A percentile compares a stretch with the other conserved stretches of the same genome.
These are phyloP conservation scores for Galendromus occidentalis DNA, from an alignment of 1,140 invertebrate genomes.

Conservation along the genomic window DNA sequence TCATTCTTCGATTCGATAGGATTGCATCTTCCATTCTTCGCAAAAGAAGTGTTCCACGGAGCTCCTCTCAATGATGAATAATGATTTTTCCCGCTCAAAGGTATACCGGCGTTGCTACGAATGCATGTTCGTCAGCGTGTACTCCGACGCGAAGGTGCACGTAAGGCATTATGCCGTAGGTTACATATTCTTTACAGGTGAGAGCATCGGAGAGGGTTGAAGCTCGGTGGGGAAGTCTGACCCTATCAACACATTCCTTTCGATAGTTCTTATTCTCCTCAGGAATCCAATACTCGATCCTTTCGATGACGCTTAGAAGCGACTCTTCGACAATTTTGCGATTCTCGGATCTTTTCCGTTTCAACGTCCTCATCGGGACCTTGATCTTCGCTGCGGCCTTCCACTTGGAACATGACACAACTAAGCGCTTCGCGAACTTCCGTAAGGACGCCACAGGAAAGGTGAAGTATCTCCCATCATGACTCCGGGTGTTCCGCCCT, in stretches of 20 bases:
- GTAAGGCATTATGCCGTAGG: conserved; percentile 51
- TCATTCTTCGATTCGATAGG: too few species aligned
- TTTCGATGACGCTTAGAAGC: neutral
- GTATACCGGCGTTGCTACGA: conserved; percentile 53
- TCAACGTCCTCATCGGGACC: neutral
- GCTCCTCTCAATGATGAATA: too few species aligned
- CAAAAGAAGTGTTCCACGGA: too few species aligned
- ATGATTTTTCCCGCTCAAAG: conserved; percentile 46
- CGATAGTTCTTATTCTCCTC: neutral
- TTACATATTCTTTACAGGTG: conserved; percentile 48
- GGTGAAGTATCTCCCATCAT: too few species aligned
- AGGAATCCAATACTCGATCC: neutral
- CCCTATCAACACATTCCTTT: neutral
- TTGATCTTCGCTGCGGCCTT: neutral
- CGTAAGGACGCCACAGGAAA: neutral
- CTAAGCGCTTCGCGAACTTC: neutral
- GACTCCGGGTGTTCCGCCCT: too few species aligned
- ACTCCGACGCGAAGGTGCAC: conserved; percentile 56
- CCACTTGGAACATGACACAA: neutral
- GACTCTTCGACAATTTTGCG: neutral
- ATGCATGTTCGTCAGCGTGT: conserved; percentile 44
- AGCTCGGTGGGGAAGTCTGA: too few species aligned
- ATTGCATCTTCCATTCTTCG: too few species aligned
- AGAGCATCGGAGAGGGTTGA: neutral
- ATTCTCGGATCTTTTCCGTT: neutral